Base-by-base conservation (phyloP, 2,113 vertebrate genomes). In the Nyctibius bracteatus region DNA sequence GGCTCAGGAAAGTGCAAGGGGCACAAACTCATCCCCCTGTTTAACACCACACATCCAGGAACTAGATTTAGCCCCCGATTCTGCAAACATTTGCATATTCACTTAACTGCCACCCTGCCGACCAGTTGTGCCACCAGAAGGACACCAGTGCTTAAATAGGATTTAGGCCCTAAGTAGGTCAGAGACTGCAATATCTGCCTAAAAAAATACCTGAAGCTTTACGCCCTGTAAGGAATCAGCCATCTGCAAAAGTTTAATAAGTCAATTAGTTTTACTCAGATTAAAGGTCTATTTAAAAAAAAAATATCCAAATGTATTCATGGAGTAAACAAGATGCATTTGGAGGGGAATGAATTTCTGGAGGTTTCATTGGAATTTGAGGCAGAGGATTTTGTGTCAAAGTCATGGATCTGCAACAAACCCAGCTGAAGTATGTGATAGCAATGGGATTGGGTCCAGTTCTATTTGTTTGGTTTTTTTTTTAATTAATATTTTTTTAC, bases 151-250 rank as follows among this genome's bases (percentile, higher is more conserved):
- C 84, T 92, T 57, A 93, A 94, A 88, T 35, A 92, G 94, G 93
- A 94, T 94, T 95, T 86, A 35, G 4, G 21, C 43, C 51, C 20
- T 94, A 94, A 94, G 88, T 88, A 97, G 93, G 93, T 94, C 93
- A 96, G 81, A 35, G 77, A 43, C 41, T 16, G 7, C 28, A 2
- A 25, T 74, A 49, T 47, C 80, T 70, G 62, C 75, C 90, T 63
- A 63, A 86, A 87, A n/a, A 92, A 89, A 85, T 79, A 96, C 81
- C 84, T 85, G 70, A 51, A 92, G 89, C 44, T 91, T 90, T 78
- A 71, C 1, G 19, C 33, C 37, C 24, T 44, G 25, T 35, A 75
- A 92, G 54, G 49, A 94, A 24, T 27, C 82, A 70, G 65, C 67
- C 90, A 93, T 44, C 67, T 85, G 88, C 49, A 86, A 70, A 93